A percentile compares a stretch with the other conserved stretches of the same genome.
Evolutionary conservation across 1,140 invertebrate genomes (phyloP).

Genomic region (Glomeris maerens): DNA sequence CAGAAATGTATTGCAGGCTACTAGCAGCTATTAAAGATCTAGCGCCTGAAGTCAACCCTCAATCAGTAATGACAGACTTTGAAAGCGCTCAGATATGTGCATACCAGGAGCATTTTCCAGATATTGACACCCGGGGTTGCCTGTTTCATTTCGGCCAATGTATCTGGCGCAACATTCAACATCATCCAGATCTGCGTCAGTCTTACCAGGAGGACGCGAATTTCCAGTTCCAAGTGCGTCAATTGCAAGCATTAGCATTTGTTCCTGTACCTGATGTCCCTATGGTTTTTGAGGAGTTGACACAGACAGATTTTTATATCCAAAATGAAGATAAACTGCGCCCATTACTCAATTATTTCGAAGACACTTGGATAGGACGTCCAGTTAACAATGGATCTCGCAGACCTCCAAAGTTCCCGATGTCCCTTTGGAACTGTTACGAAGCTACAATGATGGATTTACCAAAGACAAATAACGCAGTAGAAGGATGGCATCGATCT

Average conservation of each 20-base stretch:
- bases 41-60: no score
- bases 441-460: slow-evolving; percentile 1
- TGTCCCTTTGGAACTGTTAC: background rate
- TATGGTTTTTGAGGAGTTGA: background rate
- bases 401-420: background rate
- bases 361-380: background rate
- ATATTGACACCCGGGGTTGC: background rate
- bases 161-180: slow-evolving; percentile 8
- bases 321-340: background rate
- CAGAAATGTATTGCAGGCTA: no score
- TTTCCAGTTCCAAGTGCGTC: background rate
- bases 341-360: slow-evolving; percentile 2
- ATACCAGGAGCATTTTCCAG: no score
- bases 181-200: background rate
- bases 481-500: slow-evolving; percentile 3
- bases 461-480: slow-evolving; percentile 8
- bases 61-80: no score
- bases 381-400: background rate
- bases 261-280: slow-evolving; percentile 2
- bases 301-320: background rate
- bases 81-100: no score
- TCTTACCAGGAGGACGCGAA: background rate
- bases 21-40: no score
- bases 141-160: slow-evolving; percentile 6
- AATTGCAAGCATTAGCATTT: slow-evolving; percentile 1